These are phyloP conservation scores for Huso huso DNA, from an alignment of 2,797 vertebrate species.

Conservation along the genomic window DNA sequence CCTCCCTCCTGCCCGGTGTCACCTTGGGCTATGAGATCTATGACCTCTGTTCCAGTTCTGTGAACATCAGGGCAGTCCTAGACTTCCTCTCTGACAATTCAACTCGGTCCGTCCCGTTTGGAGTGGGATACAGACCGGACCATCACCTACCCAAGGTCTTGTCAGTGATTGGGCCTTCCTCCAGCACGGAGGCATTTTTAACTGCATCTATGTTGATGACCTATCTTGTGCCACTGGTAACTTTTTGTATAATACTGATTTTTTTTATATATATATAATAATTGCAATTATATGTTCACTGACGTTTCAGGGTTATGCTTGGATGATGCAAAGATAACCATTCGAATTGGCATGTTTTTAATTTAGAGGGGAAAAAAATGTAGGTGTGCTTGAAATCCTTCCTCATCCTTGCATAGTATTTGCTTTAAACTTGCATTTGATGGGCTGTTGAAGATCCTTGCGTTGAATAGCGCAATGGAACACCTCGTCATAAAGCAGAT, in stretches of 20 bases:
- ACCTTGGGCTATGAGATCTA: constrained; percentile 67
- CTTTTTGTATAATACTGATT: neutral
- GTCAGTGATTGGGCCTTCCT: constrained; percentile 41
- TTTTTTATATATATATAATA: too few relatives aligned
- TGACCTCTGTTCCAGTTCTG: constrained; percentile 54
- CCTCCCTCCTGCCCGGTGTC: constrained; percentile 56
- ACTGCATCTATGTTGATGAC: constrained; percentile 45
- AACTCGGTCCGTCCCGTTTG: constrained; percentile 18
- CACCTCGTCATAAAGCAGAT: too few relatives aligned
- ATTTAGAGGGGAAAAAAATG: too few relatives aligned
- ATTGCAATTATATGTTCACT: too few relatives aligned
- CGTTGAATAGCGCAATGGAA: too few relatives aligned
- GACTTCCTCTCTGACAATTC: constrained; percentile 40
- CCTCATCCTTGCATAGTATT: too few relatives aligned
- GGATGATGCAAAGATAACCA: too few relatives aligned
- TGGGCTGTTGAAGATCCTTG: too few relatives aligned
- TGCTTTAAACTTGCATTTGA: too few relatives aligned
- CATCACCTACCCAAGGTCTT: constrained; percentile 35
- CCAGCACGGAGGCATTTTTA: constrained; percentile 38
- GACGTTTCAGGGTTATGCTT: too few relatives aligned
- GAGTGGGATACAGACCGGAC: constrained; percentile 11
- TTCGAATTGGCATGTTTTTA: too few relatives aligned
- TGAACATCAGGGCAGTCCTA: constrained; percentile 39
- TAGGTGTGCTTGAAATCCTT: too few relatives aligned
- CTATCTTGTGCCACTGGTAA: constrained; percentile 52